Evolutionary conservation across 2,888 invertebrate genomes (phyloP).

Genomic region (Fabriciana adippe): DNA sequence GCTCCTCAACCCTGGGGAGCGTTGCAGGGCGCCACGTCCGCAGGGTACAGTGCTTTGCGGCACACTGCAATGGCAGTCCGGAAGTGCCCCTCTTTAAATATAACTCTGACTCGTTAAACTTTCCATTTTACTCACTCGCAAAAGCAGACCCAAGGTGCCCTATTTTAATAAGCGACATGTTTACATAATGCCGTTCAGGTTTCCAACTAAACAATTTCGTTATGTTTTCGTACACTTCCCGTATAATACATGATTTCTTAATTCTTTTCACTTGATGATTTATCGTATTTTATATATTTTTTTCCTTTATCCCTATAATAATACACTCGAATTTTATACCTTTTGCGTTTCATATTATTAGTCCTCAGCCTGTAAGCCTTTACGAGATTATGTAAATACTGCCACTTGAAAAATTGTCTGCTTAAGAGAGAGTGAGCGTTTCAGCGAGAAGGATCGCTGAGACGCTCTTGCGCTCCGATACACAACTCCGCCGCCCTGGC

Average conservation of each 20-base stretch:
- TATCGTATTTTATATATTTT: too few relatives aligned
- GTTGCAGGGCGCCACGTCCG: constrained; percentile 76
- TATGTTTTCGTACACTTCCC: neutral
- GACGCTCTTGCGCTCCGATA: constrained; percentile 3
- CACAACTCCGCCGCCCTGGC: constrained; percentile 43
- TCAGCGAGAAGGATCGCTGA: constrained; percentile 11
- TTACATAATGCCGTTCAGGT: constrained; percentile 2
- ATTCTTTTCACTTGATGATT: too few relatives aligned
- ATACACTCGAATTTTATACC: too few relatives aligned
- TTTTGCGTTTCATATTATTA: too few relatives aligned
- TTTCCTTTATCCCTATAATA: too few relatives aligned
- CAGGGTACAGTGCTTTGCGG: constrained; percentile 77
- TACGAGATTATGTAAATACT: constrained; percentile 6
- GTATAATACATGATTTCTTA: too few relatives aligned
- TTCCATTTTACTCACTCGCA: constrained; percentile 24
- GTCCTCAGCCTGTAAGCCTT: neutral
- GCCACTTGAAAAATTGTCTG: neutral
- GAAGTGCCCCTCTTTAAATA: constrained; percentile 88
- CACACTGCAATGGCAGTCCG: constrained; percentile 84
- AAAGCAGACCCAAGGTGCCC: neutral
- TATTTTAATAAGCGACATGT: constrained; percentile 7
- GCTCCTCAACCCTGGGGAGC: constrained; percentile 74
- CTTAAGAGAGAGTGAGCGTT: neutral
- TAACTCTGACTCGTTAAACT: constrained; percentile 39
- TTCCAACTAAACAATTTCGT: neutral